Percentiles rank a stretch among this genome's conserved stretches.
Conservation (phyloP, 2,888 invertebrate species). For the Drosophila setosimentum region DNA sequence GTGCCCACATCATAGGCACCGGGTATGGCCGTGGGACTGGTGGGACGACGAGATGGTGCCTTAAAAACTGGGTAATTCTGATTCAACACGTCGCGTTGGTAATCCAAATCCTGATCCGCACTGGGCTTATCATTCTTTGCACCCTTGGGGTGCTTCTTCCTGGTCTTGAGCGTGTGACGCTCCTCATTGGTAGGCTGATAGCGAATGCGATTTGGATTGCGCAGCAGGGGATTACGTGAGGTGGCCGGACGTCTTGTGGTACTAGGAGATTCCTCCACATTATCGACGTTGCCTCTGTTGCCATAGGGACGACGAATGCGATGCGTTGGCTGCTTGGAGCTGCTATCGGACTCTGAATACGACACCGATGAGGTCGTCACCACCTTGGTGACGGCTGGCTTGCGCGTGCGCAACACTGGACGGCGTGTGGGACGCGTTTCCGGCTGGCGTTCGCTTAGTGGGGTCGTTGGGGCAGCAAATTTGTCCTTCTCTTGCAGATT, state of each 20-base stretch:
- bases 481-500: conserved; percentile 87
- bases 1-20: conserved; percentile 74
- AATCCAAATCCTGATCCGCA: conserved; percentile 86
- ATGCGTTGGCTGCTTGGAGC: conserved; percentile 80
- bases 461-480: conserved; percentile 71
- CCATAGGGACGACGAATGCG: conserved; percentile 85
- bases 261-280: conserved; percentile 40
- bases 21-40: conserved; percentile 82
- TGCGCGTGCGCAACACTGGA: conserved; percentile 86
- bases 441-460: conserved; percentile 82
- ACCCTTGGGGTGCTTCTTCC: conserved; percentile 75
- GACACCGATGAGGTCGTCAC: conserved; percentile 83
- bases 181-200: conserved; percentile 85
- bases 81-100: conserved; percentile 88
- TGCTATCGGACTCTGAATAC: conserved; percentile 80
- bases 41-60: conserved; percentile 75
- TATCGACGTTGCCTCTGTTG: conserved; percentile 64
- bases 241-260: conserved; percentile 75
- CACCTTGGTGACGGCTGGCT: conserved; percentile 84
- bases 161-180: conserved; percentile 81
- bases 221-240: conserved; percentile 80
- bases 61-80: conserved; percentile 89
- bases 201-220: conserved; percentile 84
- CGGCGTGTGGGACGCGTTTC: conserved; percentile 85
- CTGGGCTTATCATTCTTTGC: conserved; percentile 67